These are phyloP conservation scores for Cylloceria caligata DNA, from an alignment of 2,888 invertebrate genomes.

Conservation along the genomic window DNA sequence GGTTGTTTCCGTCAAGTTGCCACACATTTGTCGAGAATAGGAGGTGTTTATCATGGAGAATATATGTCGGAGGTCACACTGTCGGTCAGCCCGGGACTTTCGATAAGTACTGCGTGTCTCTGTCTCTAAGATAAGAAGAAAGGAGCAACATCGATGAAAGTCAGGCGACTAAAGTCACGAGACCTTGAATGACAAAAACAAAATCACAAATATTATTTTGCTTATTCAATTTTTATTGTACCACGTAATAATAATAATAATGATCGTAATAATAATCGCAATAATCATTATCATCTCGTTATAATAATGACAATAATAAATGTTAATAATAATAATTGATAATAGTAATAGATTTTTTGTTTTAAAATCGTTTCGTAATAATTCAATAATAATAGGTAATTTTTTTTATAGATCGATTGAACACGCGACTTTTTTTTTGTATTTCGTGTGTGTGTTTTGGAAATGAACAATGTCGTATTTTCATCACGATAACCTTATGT, in stretches of 20 bases:
- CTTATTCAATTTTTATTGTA: conserved; percentile 84
- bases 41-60: conserved; percentile 45
- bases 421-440: conserved; percentile 44
- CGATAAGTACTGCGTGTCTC: conserved; percentile 27
- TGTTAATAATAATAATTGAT: conserved; percentile 77
- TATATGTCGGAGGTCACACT: conserved; percentile 69
- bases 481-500: conserved; percentile 3
- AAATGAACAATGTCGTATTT: conserved; percentile 47
- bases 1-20: neutral
- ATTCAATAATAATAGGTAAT: conserved; percentile 73
- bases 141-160: neutral
- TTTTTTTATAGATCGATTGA: conserved; percentile 63
- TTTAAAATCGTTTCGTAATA: conserved; percentile 68
- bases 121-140: neutral
- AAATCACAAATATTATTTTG: conserved; percentile 71
- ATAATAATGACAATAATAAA: conserved; percentile 80
- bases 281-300: conserved; percentile 71
- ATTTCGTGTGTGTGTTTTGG: conserved; percentile 47
- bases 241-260: conserved; percentile 84
- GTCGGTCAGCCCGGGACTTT: conserved; percentile 36
- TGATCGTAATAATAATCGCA: conserved; percentile 74
- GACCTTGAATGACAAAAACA: conserved; percentile 69
- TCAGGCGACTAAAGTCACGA: conserved; percentile 69
- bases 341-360: conserved; percentile 74
- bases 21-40: conserved; percentile 9